Conservation (phyloP, 2,888 invertebrate genomes). For the Sussaba pulchella region DNA sequence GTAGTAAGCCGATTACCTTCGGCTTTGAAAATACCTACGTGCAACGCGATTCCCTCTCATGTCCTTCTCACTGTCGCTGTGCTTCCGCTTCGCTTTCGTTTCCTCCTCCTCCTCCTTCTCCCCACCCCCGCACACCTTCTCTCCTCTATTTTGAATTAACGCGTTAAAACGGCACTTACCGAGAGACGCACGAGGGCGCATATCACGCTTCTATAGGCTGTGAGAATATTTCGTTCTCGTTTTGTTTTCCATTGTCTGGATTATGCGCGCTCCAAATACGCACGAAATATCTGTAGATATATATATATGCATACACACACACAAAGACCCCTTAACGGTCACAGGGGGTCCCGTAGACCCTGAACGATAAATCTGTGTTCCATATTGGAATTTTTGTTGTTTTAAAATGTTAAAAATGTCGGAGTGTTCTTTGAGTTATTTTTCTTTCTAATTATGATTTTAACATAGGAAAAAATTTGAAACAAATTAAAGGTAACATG, state of each 20-base stretch:
- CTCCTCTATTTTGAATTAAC: conserved; percentile 55
- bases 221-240: not conserved
- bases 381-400: too few species aligned
- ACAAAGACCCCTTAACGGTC: too few species aligned
- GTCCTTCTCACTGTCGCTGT: conserved; percentile 7
- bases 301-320: conserved; percentile 11
- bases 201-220: not conserved
- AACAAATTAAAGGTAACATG: too few species aligned
- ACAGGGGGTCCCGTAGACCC: too few species aligned
- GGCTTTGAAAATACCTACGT: conserved; percentile 59
- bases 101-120: not conserved
- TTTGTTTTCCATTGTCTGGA: conserved; percentile 8
- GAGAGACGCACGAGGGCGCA: conserved; percentile 21
- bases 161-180: conserved; percentile 62
- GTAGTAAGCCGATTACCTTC: conserved; percentile 64
- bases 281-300: not conserved
- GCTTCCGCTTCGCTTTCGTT: not conserved
- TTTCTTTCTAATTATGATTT: too few species aligned
- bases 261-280: too few species aligned
- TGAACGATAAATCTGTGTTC: too few species aligned
- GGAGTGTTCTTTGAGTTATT: too few species aligned
- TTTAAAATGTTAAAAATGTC: too few species aligned
- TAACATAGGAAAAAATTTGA: too few species aligned
- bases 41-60: conserved; percentile 54
- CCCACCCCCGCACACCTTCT: not conserved